Conservation (phyloP, 2,888 invertebrate genomes). For the Polia nebulosa region DNA sequence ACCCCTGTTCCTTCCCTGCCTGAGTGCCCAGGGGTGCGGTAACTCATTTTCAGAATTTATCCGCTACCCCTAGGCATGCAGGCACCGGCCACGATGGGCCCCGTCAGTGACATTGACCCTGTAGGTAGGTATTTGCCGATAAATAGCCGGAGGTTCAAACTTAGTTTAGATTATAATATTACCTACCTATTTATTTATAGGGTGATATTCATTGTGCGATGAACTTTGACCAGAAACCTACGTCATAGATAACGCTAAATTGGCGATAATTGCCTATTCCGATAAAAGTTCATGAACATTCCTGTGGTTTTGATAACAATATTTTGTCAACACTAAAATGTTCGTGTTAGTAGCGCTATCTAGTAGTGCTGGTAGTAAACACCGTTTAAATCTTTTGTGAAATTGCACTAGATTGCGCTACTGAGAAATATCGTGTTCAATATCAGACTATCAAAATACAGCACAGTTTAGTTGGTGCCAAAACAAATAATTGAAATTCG, state of each 20-base stretch:
- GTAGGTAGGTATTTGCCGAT: neutral
- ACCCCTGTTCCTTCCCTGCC: too few species aligned
- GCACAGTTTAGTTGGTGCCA: too few species aligned
- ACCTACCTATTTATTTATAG: neutral
- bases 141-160: constrained; percentile 1
- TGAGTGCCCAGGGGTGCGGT: too few species aligned
- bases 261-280: neutral
- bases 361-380: neutral
- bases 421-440: neutral
- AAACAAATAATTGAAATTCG: too few species aligned
- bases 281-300: constrained; percentile 26
- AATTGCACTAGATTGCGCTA: constrained; percentile 38
- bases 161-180: neutral
- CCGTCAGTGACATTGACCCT: constrained; percentile 1
- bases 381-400: neutral
- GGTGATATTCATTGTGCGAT: neutral
- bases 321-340: constrained; percentile 11
- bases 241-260: constrained; percentile 31
- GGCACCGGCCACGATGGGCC: too few species aligned
- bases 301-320: constrained; percentile 6
- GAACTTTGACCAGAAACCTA: constrained; percentile 29
- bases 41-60: too few species aligned
- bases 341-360: constrained; percentile 26
- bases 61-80: too few species aligned
- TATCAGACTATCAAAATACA: too few species aligned